Conservation (phyloP, 2,888 invertebrate species). For the Pterobdella sp. region DNA sequence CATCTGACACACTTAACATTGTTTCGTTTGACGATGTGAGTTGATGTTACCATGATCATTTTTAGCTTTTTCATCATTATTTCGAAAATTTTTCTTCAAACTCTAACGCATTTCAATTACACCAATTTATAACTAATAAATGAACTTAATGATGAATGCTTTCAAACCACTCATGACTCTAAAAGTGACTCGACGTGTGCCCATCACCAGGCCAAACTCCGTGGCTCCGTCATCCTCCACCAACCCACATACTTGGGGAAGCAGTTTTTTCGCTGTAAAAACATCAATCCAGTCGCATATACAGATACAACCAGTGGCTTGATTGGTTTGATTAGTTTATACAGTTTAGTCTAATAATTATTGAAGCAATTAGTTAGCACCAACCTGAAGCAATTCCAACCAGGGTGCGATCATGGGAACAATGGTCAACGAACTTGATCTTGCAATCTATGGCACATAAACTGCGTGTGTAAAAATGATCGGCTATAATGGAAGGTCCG, state of each 20-base stretch:
- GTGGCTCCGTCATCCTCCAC: neutral
- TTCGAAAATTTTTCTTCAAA: too few species aligned
- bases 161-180: neutral
- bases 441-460: neutral
- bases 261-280: neutral
- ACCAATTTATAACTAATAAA: too few species aligned
- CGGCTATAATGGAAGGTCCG: neutral
- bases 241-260: neutral
- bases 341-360: neutral
- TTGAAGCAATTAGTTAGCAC: too few species aligned
- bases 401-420: neutral
- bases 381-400: constrained; percentile 1
- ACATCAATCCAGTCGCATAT: neutral
- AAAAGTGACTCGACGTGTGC: neutral
- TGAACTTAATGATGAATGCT: too few species aligned
- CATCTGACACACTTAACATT: neutral
- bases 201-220: constrained; percentile 3
- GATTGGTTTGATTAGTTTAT: neutral
- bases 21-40: too few species aligned
- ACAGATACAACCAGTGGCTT: neutral
- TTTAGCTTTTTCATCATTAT: too few species aligned
- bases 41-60: too few species aligned
- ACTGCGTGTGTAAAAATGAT: neutral
- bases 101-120: too few species aligned
- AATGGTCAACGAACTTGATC: neutral